Conservation (phyloP, 2,888 invertebrate genomes). For the Caenorhabditis sp. region DNA sequence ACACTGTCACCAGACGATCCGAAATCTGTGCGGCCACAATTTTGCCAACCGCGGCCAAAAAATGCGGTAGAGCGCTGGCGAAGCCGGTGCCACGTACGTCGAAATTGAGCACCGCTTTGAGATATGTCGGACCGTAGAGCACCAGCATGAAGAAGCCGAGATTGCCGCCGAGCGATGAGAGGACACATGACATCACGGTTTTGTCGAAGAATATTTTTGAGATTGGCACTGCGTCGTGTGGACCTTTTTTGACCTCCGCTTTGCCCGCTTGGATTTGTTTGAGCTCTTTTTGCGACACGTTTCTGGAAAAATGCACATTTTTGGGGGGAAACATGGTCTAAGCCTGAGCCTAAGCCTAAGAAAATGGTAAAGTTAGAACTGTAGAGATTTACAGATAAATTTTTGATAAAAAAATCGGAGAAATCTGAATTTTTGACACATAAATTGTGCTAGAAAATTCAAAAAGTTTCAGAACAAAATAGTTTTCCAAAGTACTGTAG, state of each 20-base stretch:
- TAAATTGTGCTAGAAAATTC: too few species aligned
- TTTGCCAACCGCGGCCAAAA: constrained; percentile 38
- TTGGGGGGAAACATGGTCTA: neutral
- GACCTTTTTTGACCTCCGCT: neutral
- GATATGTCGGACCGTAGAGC: constrained; percentile 54
- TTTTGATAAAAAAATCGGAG: too few species aligned
- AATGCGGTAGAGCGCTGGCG: constrained; percentile 41
- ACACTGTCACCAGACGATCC: constrained; percentile 33
- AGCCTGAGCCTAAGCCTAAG: too few species aligned
- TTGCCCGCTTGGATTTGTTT: constrained; percentile 5
- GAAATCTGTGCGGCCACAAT: constrained; percentile 40
- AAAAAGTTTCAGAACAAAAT: too few species aligned
- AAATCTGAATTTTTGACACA: too few species aligned
- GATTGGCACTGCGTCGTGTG: constrained; percentile 31
- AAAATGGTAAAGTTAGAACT: too few species aligned
- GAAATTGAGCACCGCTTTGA: constrained; percentile 38
- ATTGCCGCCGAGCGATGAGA: constrained; percentile 43
- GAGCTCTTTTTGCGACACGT: constrained; percentile 9
- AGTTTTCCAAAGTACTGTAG: too few species aligned
- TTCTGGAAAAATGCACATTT: neutral
- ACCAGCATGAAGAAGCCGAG: constrained; percentile 51
- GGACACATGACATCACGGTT: constrained; percentile 8
- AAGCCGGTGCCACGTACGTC: constrained; percentile 45
- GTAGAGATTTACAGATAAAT: too few species aligned
- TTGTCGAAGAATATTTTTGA: constrained; percentile 10